These are phyloP conservation scores for Plecturocebus donacophilus DNA, from an alignment of 2,113 vertebrate genomes.

Conservation along the genomic window DNA sequence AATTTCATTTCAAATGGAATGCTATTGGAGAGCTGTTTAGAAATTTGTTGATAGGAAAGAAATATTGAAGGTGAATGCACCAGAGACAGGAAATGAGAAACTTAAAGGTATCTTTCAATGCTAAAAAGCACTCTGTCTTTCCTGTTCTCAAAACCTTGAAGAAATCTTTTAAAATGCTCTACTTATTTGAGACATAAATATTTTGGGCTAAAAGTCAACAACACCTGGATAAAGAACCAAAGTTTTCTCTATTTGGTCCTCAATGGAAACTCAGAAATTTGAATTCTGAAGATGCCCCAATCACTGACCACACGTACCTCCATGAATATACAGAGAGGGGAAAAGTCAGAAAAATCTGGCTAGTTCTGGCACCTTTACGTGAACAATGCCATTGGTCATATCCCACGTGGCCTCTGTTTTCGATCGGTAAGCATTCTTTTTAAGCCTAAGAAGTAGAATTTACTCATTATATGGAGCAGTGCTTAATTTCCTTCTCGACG, in stretches of 20 bases:
- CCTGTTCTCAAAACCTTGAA: slow-evolving; percentile 61
- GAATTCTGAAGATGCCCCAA: slow-evolving; percentile 9
- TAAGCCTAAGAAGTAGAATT: not conserved
- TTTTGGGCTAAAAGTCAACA: slow-evolving; percentile 15
- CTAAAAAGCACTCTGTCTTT: slow-evolving; percentile 67
- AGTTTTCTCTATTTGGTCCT: slow-evolving; percentile 8
- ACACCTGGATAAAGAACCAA: slow-evolving; percentile 20
- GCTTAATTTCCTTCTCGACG: slow-evolving; percentile 1
- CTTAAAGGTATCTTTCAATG: slow-evolving; percentile 65
- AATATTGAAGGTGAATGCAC: slow-evolving; percentile 71
- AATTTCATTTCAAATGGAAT: slow-evolving; percentile 75
- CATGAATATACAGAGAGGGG: not conserved
- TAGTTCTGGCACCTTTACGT: not conserved
- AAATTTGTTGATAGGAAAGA: slow-evolving; percentile 74
- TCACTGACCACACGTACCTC: not conserved
- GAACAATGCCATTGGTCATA: not conserved
- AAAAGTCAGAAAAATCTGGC: not conserved
- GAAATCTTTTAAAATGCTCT: slow-evolving; percentile 64
- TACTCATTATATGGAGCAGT: not conserved
- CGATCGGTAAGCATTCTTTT: not conserved
- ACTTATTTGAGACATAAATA: slow-evolving; percentile 48
- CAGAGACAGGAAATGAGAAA: slow-evolving; percentile 74
- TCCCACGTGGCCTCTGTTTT: not conserved
- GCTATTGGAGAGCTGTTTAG: slow-evolving; percentile 68
- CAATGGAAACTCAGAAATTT: slow-evolving; percentile 23